A percentile compares a stretch with the other conserved stretches of the same genome.
Conservation (phyloP, 2,797 vertebrate genomes). For the Enteromius trimaculatus region DNA sequence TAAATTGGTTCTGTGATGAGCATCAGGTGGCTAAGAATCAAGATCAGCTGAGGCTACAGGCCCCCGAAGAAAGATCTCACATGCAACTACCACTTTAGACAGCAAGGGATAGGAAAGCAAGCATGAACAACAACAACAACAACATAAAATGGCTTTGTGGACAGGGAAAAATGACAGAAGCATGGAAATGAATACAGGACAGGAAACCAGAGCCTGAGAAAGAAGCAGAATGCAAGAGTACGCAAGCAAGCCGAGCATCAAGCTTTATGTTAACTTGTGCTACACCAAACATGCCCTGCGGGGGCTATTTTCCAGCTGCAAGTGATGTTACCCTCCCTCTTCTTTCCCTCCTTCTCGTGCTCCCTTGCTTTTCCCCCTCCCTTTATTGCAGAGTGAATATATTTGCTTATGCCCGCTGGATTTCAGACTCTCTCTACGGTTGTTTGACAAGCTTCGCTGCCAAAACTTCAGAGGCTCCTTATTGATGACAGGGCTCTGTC, state of each 20-base stretch:
- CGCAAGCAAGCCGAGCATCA: slow-evolving; percentile 66
- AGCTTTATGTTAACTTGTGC: slow-evolving; percentile 73
- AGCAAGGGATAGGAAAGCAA: neutral
- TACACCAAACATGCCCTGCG: slow-evolving; percentile 75
- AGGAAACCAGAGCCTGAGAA: slow-evolving; percentile 25
- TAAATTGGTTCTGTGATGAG: slow-evolving; percentile 46
- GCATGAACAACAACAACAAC: neutral
- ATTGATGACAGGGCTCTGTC: slow-evolving; percentile 1
- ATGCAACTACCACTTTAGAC: slow-evolving; percentile 24
- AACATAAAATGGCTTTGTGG: neutral
- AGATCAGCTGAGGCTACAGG: slow-evolving; percentile 44
- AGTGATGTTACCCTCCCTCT: slow-evolving; percentile 60
- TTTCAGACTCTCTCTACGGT: slow-evolving; percentile 70
- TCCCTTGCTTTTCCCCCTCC: slow-evolving; percentile 54
- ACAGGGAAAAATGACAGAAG: slow-evolving; percentile 13
- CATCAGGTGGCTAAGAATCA: slow-evolving; percentile 40
- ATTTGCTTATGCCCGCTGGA: slow-evolving; percentile 73
- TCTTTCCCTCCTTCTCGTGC: slow-evolving; percentile 42
- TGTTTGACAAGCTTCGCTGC: slow-evolving; percentile 66
- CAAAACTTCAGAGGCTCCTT: slow-evolving; percentile 24
- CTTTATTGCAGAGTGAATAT: slow-evolving; percentile 67
- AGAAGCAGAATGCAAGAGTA: slow-evolving; percentile 13
- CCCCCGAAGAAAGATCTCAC: slow-evolving; percentile 31
- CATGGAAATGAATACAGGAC: slow-evolving; percentile 17
- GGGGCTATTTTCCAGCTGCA: slow-evolving; percentile 69